phyloP scores from a whole-genome alignment of 2,888 invertebrate species.

The Drosophila colorata region DNA sequence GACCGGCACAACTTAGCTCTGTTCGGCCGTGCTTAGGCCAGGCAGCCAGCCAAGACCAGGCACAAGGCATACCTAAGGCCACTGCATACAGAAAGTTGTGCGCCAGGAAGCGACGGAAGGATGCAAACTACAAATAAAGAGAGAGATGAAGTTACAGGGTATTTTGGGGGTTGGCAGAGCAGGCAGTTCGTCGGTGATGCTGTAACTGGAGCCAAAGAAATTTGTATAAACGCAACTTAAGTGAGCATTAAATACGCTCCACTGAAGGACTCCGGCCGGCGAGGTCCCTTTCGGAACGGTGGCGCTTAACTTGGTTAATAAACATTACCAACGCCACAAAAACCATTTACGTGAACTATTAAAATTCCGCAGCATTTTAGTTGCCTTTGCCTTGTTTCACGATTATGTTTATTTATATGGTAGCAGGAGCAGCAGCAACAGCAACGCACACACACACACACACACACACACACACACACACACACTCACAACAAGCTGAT shows the following conservation, averaged over 20 bases:
- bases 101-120: constrained; percentile 43
- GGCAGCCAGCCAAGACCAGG: not conserved
- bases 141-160: constrained; percentile 44
- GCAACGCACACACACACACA: constrained; percentile 2
- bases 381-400: constrained; percentile 63
- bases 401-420: constrained; percentile 76
- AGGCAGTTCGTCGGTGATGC: constrained; percentile 7
- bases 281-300: constrained; percentile 33
- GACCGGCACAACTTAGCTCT: not conserved
- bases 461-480: constrained; percentile 15
- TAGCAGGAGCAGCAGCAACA: constrained; percentile 11
- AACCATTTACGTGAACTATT: constrained; percentile 78
- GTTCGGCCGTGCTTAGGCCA: not conserved
- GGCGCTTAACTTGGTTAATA: constrained; percentile 76
- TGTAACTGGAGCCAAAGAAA: constrained; percentile 53
- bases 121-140: constrained; percentile 32
- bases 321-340: constrained; percentile 78
- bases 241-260: constrained; percentile 77
- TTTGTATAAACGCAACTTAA: constrained; percentile 80
- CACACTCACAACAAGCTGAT: not conserved
- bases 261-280: constrained; percentile 58
- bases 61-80: constrained; percentile 56
- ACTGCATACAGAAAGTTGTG: constrained; percentile 53
- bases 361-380: constrained; percentile 75
- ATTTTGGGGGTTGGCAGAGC: constrained; percentile 16